A percentile compares a stretch with the other conserved stretches of the same genome.
Evolutionary conservation across 1,140 invertebrate species (phyloP).

Genomic region (Zaprionus camerounensis): DNA sequence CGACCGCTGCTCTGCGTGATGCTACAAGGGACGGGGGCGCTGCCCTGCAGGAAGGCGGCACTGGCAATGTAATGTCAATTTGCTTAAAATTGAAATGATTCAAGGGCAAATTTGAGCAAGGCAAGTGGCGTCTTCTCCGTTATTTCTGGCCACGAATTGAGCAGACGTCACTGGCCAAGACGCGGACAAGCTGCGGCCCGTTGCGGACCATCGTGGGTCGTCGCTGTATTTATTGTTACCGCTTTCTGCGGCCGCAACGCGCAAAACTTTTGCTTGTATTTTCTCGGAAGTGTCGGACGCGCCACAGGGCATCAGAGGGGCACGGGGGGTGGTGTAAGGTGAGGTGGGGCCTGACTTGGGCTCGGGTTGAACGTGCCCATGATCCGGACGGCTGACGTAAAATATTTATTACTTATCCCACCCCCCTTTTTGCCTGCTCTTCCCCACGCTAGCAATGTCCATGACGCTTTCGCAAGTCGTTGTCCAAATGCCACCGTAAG

Average conservation of each 20-base stretch:
- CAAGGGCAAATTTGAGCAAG: conserved; percentile 62
- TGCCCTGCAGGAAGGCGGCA: conserved; percentile 39
- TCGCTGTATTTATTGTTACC: conserved; percentile 71
- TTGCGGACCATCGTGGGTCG: conserved; percentile 5
- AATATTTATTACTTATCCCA: conserved; percentile 73
- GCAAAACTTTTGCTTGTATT: conserved; percentile 58
- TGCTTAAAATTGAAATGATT: conserved; percentile 78
- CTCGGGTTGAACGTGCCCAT: conserved; percentile 35
- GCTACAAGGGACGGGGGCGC: neutral
- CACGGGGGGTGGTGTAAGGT: neutral
- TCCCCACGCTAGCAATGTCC: conserved; percentile 26
- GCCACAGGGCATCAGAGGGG: no score
- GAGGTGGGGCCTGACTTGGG: conserved; percentile 2
- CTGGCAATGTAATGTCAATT: conserved; percentile 75
- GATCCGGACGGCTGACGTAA: conserved; percentile 56
- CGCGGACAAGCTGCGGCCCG: conserved; percentile 45
- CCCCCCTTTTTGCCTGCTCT: neutral
- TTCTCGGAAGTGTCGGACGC: conserved; percentile 33
- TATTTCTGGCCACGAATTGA: conserved; percentile 57
- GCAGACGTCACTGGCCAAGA: conserved; percentile 52
- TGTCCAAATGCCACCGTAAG: conserved; percentile 34
- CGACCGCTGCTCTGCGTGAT: conserved; percentile 22
- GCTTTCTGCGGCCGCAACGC: conserved; percentile 67
- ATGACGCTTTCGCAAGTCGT: conserved; percentile 17
- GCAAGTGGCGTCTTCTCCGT: conserved; percentile 24